Evolutionary conservation across 2,888 invertebrate genomes (phyloP).

Genomic region (Ectemnius lituratus): DNA sequence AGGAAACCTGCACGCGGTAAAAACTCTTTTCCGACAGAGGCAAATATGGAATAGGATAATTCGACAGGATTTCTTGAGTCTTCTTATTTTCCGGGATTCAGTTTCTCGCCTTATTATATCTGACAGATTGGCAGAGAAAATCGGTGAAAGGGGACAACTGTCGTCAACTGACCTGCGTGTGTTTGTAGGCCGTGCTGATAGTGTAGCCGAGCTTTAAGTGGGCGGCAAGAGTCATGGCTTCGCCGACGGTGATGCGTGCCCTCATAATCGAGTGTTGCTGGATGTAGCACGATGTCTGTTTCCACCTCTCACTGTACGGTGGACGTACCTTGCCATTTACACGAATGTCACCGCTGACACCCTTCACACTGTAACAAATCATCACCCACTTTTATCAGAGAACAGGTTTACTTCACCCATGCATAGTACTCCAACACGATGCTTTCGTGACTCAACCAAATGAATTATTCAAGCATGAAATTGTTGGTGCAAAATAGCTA

Average conservation of each 20-base stretch:
- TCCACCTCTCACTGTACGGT: slow-evolving; percentile 83
- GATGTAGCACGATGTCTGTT: slow-evolving; percentile 90
- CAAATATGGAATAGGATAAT: too few species aligned
- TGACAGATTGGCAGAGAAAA: too few species aligned
- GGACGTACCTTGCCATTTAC: slow-evolving; percentile 84
- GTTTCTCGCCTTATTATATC: too few species aligned
- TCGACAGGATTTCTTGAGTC: too few species aligned
- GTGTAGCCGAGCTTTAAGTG: slow-evolving; percentile 88
- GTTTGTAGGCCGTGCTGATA: slow-evolving; percentile 84
- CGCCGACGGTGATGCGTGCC: slow-evolving; percentile 87
- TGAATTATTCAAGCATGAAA: too few species aligned
- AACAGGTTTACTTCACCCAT: too few species aligned
- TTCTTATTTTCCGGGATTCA: too few species aligned
- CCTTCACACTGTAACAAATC: slow-evolving; percentile 80
- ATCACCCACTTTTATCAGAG: not conserved
- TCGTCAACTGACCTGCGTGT: slow-evolving; percentile 81
- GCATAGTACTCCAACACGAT: too few species aligned
- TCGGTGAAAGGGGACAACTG: not conserved
- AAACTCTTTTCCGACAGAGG: too few species aligned
- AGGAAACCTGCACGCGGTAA: too few species aligned
- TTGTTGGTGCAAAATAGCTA: too few species aligned
- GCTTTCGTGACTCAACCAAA: too few species aligned
- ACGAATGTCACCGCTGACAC: slow-evolving; percentile 85
- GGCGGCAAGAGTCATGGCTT: slow-evolving; percentile 90
- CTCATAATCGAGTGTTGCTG: slow-evolving; percentile 90